Percentiles rank a stretch among this genome's conserved stretches.
Evolutionary conservation across 2,113 vertebrate genomes (phyloP).

Genomic region (Siniperca knerii): DNA sequence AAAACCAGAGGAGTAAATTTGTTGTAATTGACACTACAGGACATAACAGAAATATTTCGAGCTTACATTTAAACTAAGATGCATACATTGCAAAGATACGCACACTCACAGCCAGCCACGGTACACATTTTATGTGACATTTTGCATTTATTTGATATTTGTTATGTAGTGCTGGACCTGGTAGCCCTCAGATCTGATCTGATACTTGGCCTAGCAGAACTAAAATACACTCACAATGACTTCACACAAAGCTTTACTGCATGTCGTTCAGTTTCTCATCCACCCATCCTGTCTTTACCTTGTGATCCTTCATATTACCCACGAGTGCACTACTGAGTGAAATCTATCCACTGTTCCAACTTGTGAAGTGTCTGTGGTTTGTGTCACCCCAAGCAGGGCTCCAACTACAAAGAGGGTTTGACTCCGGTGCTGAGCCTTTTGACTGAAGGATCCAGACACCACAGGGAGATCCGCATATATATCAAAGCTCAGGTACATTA

Average conservation of each 20-base stretch:
- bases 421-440: conserved; percentile 97
- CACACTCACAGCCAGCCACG: background rate
- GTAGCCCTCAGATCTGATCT: background rate
- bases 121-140: background rate
- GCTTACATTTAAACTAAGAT: background rate
- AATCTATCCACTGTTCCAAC: background rate
- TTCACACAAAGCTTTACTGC: background rate
- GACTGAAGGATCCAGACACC: conserved; percentile 92
- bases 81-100: background rate
- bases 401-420: conserved; percentile 96
- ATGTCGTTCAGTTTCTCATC: background rate
- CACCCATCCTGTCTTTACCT: background rate
- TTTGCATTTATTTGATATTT: background rate
- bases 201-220: background rate
- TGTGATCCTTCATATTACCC: background rate
- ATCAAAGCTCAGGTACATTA: conserved; percentile 93
- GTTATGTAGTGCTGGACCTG: background rate
- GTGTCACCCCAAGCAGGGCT: conserved; percentile 85
- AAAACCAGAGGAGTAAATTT: background rate
- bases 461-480: conserved; percentile 95
- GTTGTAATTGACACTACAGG: background rate
- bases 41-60: background rate
- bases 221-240: background rate
- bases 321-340: background rate
- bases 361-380: conserved; percentile 53